Evolutionary conservation across 2,113 vertebrate genomes (phyloP).

Genomic region (Dipodomys ordii): DNA sequence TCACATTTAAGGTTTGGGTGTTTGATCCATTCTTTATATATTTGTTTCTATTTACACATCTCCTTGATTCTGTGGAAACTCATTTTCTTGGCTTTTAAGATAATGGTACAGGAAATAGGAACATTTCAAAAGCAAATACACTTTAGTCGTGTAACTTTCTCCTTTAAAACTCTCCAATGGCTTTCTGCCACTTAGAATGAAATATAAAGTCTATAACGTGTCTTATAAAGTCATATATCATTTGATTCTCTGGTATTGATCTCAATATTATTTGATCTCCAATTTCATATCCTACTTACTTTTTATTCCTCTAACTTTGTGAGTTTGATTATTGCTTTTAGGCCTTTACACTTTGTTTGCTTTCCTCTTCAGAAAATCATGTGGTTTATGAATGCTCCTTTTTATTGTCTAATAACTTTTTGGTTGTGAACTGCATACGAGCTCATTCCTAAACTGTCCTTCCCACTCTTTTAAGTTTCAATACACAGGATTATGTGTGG

Average conservation of each 20-base stretch:
- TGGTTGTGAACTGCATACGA: neutral
- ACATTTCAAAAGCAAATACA: constrained; percentile 33
- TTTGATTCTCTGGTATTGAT: neutral
- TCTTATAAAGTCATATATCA: neutral
- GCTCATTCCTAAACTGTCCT: neutral
- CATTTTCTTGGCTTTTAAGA: neutral
- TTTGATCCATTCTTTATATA: neutral
- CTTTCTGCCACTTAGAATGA: constrained; percentile 5
- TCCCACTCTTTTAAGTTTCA: constrained; percentile 13
- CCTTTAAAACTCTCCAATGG: neutral
- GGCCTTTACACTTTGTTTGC: neutral
- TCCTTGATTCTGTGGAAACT: constrained; percentile 51
- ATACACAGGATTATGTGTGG: neutral
- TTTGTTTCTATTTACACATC: constrained; percentile 45
- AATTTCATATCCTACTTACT: neutral
- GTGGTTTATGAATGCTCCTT: neutral
- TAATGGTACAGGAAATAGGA: constrained; percentile 25
- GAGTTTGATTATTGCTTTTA: neutral
- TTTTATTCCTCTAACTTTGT: constrained; percentile 39
- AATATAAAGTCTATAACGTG: neutral
- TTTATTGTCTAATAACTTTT: constrained; percentile 35
- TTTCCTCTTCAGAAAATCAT: constrained; percentile 41
- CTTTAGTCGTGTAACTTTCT: neutral
- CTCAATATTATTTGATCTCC: neutral
- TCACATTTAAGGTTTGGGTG: neutral